Conservation (phyloP, 2,797 vertebrate species). For the Crenichthys baileyi region DNA sequence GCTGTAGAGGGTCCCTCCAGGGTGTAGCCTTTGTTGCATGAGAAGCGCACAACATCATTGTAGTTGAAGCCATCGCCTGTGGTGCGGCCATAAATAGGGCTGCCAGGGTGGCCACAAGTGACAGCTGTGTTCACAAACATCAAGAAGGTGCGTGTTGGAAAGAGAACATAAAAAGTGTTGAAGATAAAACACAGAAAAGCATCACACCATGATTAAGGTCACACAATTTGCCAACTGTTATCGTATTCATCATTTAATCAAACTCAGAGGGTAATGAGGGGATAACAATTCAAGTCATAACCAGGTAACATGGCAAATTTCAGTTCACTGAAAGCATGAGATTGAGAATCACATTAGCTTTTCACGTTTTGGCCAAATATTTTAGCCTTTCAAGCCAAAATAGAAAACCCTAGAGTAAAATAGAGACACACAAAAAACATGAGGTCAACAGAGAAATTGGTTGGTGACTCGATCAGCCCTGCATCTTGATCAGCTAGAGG, state of each 20-base stretch:
- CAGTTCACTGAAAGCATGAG: constrained; percentile 39
- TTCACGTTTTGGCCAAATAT: constrained; percentile 14
- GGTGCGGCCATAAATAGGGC: constrained; percentile 96
- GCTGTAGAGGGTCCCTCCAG: constrained; percentile 94
- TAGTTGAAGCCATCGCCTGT: constrained; percentile 96
- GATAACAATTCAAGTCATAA: constrained; percentile 41
- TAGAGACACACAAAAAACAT: neutral
- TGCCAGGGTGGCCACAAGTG: constrained; percentile 97
- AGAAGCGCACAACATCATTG: constrained; percentile 94
- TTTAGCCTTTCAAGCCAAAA: neutral
- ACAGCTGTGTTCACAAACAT: constrained; percentile 76
- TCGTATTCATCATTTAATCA: constrained; percentile 69
- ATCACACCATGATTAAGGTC: constrained; percentile 39
- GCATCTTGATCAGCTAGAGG: neutral
- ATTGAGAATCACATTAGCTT: constrained; percentile 28
- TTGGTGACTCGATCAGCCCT: neutral
- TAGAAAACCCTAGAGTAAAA: neutral
- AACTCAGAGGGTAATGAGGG: constrained; percentile 44
- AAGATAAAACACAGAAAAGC: constrained; percentile 5
- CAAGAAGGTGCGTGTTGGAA: constrained; percentile 9
- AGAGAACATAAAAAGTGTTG: neutral
- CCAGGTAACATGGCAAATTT: constrained; percentile 35
- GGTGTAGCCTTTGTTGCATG: constrained; percentile 93
- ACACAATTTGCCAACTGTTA: constrained; percentile 49
- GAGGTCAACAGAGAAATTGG: neutral